Evolutionary conservation across 2,113 vertebrate species (phyloP).

Genomic region (Anolis sagrei): DNA sequence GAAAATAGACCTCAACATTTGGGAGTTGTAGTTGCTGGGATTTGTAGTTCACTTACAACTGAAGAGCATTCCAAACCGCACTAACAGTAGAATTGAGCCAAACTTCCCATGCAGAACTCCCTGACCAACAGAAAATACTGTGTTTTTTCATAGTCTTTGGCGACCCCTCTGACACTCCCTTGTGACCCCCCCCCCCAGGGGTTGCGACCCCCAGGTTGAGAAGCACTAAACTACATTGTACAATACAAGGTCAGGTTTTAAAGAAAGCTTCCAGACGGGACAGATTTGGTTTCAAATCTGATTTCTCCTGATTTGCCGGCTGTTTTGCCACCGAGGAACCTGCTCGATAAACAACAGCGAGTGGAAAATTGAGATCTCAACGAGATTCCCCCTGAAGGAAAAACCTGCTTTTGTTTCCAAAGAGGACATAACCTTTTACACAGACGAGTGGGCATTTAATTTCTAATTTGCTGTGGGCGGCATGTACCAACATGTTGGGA

Average conservation of each 20-base stretch:
- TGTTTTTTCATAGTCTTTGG: no score
- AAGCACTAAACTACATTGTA: no score
- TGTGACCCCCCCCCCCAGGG: no score
- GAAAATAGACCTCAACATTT: no score
- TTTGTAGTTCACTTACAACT: no score
- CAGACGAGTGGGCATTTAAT: slow-evolving; percentile 1
- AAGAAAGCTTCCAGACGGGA: not conserved
- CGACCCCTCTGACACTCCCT: no score
- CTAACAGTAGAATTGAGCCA: no score
- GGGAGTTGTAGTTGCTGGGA: no score
- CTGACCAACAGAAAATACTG: no score
- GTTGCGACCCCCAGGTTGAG: no score
- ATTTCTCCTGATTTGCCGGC: not conserved
- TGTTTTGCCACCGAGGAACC: not conserved
- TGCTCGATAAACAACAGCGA: not conserved
- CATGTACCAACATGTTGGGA: not conserved
- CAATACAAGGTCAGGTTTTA: not conserved
- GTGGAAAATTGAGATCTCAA: not conserved
- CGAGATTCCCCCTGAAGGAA: not conserved
- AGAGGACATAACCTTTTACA: not conserved
- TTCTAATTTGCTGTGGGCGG: slow-evolving; percentile 7
- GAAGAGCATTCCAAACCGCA: no score
- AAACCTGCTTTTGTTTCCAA: slow-evolving; percentile 4
- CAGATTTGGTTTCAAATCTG: not conserved
- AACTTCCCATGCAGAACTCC: no score